Percentiles rank a stretch among this genome's conserved stretches.
Evolutionary conservation across 1,140 invertebrate species (phyloP).

Genomic region (Polypedilum pembai): DNA sequence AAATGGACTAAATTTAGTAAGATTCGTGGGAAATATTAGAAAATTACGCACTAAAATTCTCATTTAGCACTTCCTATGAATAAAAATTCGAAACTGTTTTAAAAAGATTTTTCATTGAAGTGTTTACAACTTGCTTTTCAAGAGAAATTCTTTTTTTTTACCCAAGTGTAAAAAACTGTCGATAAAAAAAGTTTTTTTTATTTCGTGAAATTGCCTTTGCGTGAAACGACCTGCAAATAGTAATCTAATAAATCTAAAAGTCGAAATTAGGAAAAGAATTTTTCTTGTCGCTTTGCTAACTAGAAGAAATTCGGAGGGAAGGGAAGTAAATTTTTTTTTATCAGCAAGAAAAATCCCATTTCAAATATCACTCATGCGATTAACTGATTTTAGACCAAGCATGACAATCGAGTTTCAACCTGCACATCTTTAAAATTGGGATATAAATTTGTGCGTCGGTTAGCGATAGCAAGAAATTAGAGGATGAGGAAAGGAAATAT

Average conservation of each 20-base stretch:
- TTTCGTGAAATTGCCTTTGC: not conserved
- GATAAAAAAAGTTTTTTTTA: too few relatives aligned
- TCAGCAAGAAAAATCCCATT: slow-evolving; percentile 4
- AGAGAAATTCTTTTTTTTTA: too few relatives aligned
- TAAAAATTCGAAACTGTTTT: too few relatives aligned
- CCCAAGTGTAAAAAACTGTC: too few relatives aligned
- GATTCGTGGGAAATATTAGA: too few relatives aligned
- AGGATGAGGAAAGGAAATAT: too few relatives aligned
- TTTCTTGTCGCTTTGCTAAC: not conserved
- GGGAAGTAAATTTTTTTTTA: slow-evolving; percentile 1
- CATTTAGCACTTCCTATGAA: too few relatives aligned
- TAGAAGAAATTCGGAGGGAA: not conserved
- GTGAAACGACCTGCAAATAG: slow-evolving; percentile 16
- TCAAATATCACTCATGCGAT: slow-evolving; percentile 17
- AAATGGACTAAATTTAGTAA: too few relatives aligned
- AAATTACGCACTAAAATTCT: too few relatives aligned
- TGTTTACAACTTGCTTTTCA: too few relatives aligned
- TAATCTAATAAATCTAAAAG: slow-evolving; percentile 7
- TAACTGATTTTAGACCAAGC: slow-evolving; percentile 17
- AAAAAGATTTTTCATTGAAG: too few relatives aligned
- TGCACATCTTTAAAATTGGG: slow-evolving; percentile 9
- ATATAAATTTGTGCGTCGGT: slow-evolving; percentile 1
- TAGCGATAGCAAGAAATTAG: too few relatives aligned
- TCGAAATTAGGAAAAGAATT: slow-evolving; percentile 12
- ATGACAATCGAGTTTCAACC: slow-evolving; percentile 17